Conservation (phyloP, 2,888 invertebrate genomes). For the Pinctada fucata region DNA sequence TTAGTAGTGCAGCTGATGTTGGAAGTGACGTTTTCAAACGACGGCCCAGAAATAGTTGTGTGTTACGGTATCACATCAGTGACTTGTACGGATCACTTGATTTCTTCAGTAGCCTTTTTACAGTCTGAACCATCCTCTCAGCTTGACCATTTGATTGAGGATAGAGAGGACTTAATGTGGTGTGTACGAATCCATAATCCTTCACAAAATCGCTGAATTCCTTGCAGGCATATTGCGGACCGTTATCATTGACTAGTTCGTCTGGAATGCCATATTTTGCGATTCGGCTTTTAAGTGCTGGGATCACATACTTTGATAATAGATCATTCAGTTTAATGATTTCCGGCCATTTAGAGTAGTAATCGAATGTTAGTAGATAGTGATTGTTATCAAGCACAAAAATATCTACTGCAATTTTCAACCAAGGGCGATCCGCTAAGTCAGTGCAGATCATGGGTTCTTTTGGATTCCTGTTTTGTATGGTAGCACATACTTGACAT, state of each 20-base stretch:
- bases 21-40: conserved; percentile 26
- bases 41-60: conserved; percentile 19
- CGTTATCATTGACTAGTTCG: conserved; percentile 27
- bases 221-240: conserved; percentile 23
- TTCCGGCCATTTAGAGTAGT: conserved; percentile 36
- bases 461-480: neutral
- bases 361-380: conserved; percentile 35
- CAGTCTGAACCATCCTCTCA: conserved; percentile 29
- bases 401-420: conserved; percentile 25
- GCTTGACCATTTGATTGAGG: conserved; percentile 28
- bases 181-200: conserved; percentile 26
- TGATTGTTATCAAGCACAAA: conserved; percentile 25
- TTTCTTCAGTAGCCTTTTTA: conserved; percentile 28
- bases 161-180: conserved; percentile 30
- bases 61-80: conserved; percentile 28
- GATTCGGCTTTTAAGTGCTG: conserved; percentile 29
- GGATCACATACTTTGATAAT: neutral
- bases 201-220: conserved; percentile 28
- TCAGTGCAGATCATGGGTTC: conserved; percentile 7
- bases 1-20: conserved; percentile 16
- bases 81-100: conserved; percentile 31
- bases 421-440: conserved; percentile 27
- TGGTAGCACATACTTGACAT: conserved; percentile 4
- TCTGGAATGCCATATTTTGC: conserved; percentile 25
- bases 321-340: neutral